Evolutionary conservation across 2,888 invertebrate genomes (phyloP).

Genomic region (Eupithecia vulgata): DNA sequence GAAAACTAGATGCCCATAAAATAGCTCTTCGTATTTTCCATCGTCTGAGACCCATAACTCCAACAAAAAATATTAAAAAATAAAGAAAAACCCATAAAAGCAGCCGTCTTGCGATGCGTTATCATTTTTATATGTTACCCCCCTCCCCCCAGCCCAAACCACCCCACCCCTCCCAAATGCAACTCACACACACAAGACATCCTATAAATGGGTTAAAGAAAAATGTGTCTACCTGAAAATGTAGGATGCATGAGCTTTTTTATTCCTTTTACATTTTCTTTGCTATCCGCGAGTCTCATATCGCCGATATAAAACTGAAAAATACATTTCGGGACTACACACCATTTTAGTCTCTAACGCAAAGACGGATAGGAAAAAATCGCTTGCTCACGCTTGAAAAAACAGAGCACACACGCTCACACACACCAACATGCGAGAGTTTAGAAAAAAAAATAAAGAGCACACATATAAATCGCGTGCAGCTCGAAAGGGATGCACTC

Average conservation of each 20-base stretch:
- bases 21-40: conserved; percentile 37
- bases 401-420: conserved; percentile 76
- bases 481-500: conserved; percentile 84
- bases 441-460: conserved; percentile 81
- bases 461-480: conserved; percentile 83
- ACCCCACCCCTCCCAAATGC: conserved; percentile 64
- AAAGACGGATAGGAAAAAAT: conserved; percentile 50
- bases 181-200: conserved; percentile 67
- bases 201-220: conserved; percentile 84
- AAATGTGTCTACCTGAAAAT: conserved; percentile 85
- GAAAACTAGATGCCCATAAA: conserved; percentile 41
- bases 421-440: conserved; percentile 64
- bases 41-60: conserved; percentile 51
- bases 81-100: conserved; percentile 83
- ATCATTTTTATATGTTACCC: conserved; percentile 83
- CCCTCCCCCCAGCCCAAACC: conserved; percentile 66
- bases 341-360: conserved; percentile 52
- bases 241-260: conserved; percentile 82
- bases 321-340: conserved; percentile 71
- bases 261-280: conserved; percentile 82
- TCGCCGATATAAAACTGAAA: conserved; percentile 84
- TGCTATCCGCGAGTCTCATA: conserved; percentile 84
- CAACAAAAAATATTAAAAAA: conserved; percentile 81
- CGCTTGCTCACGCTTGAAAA: conserved; percentile 54
- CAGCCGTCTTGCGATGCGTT: conserved; percentile 84